phyloP scores from a whole-genome alignment of 2,797 vertebrate species.

The Phoebastria nigripes region DNA sequence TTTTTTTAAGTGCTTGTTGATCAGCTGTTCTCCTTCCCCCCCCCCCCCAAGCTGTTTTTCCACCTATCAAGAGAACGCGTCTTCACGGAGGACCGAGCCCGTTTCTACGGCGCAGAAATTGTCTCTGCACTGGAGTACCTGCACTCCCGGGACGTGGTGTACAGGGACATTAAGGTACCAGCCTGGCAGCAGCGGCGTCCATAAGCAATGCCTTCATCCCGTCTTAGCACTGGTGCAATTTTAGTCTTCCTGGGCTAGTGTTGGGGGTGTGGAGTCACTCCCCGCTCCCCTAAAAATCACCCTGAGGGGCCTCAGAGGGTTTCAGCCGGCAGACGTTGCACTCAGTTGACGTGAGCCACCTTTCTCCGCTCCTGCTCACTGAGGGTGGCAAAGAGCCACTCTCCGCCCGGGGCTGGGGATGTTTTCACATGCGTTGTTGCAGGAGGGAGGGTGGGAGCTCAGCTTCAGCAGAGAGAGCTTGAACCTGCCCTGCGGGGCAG shows the following conservation, averaged over 20 bases:
- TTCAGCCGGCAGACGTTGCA: fast-evolving
- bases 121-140: constrained; percentile 93
- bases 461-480: too few relatives aligned
- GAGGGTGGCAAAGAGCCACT: too few relatives aligned
- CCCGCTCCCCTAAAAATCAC: neutral
- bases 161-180: constrained; percentile 91
- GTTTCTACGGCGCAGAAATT: constrained; percentile 94
- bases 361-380: fast-evolving
- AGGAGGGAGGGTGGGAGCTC: neutral
- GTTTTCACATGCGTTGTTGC: fast-evolving
- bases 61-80: constrained; percentile 92
- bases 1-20: too few relatives aligned
- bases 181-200: fast-evolving
- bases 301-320: neutral
- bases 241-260: neutral
- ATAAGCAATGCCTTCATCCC: fast-evolving
- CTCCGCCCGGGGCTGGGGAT: fast-evolving
- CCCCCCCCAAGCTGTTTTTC: constrained; percentile 83
- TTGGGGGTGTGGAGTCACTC: neutral
- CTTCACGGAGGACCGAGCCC: constrained; percentile 90
- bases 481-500: too few relatives aligned
- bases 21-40: neutral
- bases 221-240: fast-evolving
- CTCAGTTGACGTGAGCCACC: fast-evolving
- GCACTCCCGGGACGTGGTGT: constrained; percentile 92